Evolutionary conservation across 2,888 invertebrate genomes (phyloP), one percentile per base, ranked within the genome.

Genomic region (Marasmarcha lunaedactyla): DNA sequence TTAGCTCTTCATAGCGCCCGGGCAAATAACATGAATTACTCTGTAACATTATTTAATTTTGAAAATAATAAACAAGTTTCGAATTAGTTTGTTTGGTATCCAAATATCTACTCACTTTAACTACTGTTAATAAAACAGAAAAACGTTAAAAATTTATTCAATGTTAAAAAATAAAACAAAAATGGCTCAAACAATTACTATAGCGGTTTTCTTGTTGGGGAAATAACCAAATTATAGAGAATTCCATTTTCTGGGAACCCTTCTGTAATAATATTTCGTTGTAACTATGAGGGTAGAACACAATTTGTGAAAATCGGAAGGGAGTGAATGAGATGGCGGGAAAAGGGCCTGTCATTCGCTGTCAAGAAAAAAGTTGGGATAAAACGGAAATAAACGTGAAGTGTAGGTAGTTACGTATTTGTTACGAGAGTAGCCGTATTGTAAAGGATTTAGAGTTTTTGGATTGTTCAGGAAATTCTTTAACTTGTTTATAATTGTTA

Each of bases 191-290:
- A 34, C 12, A 34, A 34, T 34, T 34, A 30, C 30, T 3, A 4
- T 13, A 14, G 49, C 54, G 55, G 51, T 53, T 55, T 61, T 63
- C 68, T 20, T 67, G 70, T 63, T 66, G 56, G 50, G 64, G 54
- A 59, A 65, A 64, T 74, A 77, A 78, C 70, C 60, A 65, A 70
- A 71, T 81, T 78, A 77, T 67, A 65, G 61, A 61, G 68, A 74
- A 78, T 72, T 66, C 68, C 65, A 74, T 77, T 78, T 72, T 20
- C 20, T 20, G 59, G 61, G 63, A 67, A 62, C 71, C 71, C 71
- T 63, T 67, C 63, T 52, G 55, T 64, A 71, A 72, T 64, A 63
- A 66, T 70, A 70, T 74, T 72, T 69, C 59, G 61, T 56, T 48
- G 44, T 57, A 63, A 70, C 67, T 69, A 64, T 65, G 65, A 64